These are phyloP conservation scores for Phyllotreta striolata DNA, from an alignment of 2,888 invertebrate genomes.

Conservation along the genomic window DNA sequence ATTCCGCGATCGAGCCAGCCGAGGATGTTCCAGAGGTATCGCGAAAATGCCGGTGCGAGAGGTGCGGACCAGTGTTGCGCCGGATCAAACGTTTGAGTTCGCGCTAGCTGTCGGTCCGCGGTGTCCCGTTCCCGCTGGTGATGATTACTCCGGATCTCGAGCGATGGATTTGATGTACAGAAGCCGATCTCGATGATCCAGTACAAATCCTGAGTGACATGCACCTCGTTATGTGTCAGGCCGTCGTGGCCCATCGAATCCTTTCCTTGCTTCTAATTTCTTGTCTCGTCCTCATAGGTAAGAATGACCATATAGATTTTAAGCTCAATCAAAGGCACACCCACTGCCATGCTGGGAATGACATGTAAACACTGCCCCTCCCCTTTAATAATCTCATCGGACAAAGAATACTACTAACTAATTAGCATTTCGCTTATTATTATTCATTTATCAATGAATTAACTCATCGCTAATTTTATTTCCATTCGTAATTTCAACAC, in stretches of 20 bases:
- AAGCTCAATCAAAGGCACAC: slow-evolving; percentile 52
- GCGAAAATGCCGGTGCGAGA: slow-evolving; percentile 50
- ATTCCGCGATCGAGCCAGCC: slow-evolving; percentile 37
- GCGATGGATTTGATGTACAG: slow-evolving; percentile 57
- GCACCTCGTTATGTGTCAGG: slow-evolving; percentile 55
- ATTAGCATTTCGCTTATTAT: neutral
- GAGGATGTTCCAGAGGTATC: slow-evolving; percentile 49
- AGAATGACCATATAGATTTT: slow-evolving; percentile 40
- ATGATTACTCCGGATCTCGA: slow-evolving; percentile 49
- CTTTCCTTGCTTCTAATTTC: slow-evolving; percentile 56
- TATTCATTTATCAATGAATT: too few relatives aligned
- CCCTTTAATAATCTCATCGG: slow-evolving; percentile 53
- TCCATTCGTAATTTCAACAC: neutral
- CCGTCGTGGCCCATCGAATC: slow-evolving; percentile 51
- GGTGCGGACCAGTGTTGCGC: slow-evolving; percentile 27
- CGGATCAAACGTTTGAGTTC: slow-evolving; percentile 23
- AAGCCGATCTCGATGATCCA: slow-evolving; percentile 57
- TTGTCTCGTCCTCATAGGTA: slow-evolving; percentile 59
- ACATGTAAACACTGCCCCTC: slow-evolving; percentile 62
- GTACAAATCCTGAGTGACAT: slow-evolving; percentile 51
- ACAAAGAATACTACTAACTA: slow-evolving; percentile 50
- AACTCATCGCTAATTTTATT: neutral
- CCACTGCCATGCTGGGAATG: slow-evolving; percentile 57
- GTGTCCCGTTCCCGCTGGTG: slow-evolving; percentile 34
- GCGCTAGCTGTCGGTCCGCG: slow-evolving; percentile 12